Evolutionary conservation across 2,888 invertebrate genomes (phyloP).

Genomic region (Leucophenga maculata): DNA sequence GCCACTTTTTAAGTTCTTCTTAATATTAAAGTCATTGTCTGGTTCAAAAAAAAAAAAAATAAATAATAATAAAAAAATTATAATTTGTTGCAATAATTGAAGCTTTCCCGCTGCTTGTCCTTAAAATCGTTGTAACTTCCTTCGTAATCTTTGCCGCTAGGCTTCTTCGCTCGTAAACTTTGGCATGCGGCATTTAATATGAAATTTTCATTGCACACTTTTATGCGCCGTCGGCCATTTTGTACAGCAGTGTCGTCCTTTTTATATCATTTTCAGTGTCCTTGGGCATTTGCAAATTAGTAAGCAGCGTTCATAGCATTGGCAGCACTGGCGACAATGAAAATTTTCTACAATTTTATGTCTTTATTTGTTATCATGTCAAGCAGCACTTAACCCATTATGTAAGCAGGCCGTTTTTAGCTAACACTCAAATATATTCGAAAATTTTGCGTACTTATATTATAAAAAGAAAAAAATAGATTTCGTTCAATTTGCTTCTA

Average conservation of each 20-base stretch:
- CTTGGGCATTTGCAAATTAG: not conserved
- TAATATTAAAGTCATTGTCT: not conserved
- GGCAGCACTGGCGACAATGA: not conserved
- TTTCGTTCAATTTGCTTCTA: too few species aligned
- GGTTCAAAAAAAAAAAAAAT: too few species aligned
- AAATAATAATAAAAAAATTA: too few species aligned
- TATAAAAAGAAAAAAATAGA: too few species aligned
- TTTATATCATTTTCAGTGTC: not conserved
- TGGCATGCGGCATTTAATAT: constrained; percentile 56
- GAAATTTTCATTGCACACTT: constrained; percentile 59
- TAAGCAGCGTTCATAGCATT: not conserved
- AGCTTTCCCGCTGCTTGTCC: not conserved
- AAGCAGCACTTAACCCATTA: too few species aligned
- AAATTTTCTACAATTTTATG: constrained; percentile 11
- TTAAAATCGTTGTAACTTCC: too few species aligned
- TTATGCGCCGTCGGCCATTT: constrained; percentile 36
- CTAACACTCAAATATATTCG: too few species aligned
- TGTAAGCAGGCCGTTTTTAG: too few species aligned
- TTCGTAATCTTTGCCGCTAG: constrained; percentile 41
- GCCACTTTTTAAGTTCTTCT: not conserved
- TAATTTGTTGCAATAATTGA: not conserved
- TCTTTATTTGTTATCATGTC: not conserved
- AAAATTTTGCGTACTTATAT: too few species aligned
- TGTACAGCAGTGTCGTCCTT: too few species aligned
- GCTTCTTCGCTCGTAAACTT: constrained; percentile 51